Conservation (phyloP, 2,797 vertebrate species). For the Malacoraja senta region DNA sequence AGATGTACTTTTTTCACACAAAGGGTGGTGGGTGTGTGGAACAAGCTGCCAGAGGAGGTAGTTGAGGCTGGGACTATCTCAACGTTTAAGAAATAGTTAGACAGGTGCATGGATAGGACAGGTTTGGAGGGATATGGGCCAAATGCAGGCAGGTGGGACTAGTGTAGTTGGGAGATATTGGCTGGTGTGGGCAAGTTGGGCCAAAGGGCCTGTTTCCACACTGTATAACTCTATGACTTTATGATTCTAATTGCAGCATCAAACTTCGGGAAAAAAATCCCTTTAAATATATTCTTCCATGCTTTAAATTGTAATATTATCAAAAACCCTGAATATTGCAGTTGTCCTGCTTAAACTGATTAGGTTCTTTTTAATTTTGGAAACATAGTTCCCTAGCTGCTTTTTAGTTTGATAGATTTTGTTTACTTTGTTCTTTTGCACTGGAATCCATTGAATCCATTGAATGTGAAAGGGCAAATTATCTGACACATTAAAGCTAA, state of each 20-base stretch:
- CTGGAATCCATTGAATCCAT: neutral
- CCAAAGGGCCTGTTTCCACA: too few species aligned
- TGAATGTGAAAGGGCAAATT: neutral
- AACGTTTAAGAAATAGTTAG: too few species aligned
- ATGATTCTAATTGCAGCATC: neutral
- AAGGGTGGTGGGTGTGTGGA: too few species aligned
- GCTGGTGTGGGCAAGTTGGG: too few species aligned
- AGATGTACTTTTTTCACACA: too few species aligned
- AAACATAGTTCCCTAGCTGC: neutral
- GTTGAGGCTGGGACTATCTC: too few species aligned
- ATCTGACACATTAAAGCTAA: slow-evolving; percentile 1
- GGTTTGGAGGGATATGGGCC: too few species aligned
- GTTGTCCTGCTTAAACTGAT: neutral
- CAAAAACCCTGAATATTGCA: neutral
- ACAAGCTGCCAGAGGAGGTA: too few species aligned
- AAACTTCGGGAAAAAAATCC: neutral
- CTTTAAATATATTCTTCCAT: too few species aligned
- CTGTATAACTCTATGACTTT: neutral
- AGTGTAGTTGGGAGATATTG: too few species aligned
- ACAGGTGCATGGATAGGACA: too few species aligned
- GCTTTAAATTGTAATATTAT: neutral
- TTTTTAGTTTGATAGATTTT: neutral
- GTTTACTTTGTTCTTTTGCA: neutral
- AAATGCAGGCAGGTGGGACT: too few species aligned
- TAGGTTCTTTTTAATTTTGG: neutral